Evolutionary conservation across 1,140 invertebrate species (phyloP).

Genomic region (Globodera rostochiensis): DNA sequence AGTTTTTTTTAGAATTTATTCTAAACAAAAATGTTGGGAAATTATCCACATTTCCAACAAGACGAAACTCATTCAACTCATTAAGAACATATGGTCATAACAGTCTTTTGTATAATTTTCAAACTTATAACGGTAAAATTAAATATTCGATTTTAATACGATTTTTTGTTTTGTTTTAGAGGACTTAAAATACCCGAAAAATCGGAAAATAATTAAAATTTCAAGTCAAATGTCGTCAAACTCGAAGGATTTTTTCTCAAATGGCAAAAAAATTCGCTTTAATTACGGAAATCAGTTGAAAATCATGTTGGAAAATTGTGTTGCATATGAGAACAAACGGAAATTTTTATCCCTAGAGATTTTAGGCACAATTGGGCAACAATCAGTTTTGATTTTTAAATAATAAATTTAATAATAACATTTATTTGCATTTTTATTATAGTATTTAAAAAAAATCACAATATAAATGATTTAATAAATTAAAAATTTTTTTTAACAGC

Average conservation of each 20-base stretch:
- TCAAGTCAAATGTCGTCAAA: not conserved
- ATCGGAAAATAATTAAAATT: not conserved
- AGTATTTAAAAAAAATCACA: too few species aligned
- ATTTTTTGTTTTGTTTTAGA: not conserved
- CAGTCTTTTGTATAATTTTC: constrained; percentile 1
- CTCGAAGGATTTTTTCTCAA: not conserved
- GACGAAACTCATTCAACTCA: not conserved
- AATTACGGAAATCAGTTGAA: not conserved
- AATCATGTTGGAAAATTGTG: not conserved
- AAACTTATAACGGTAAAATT: not conserved
- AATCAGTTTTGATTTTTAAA: not conserved
- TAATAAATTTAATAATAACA: too few species aligned
- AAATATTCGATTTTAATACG: too few species aligned
- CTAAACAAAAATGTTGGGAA: not conserved
- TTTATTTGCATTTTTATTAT: too few species aligned
- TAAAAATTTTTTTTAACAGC: not conserved
- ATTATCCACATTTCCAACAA: not conserved
- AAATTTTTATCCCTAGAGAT: not conserved
- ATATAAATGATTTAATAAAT: not conserved
- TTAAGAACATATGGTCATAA: not conserved
- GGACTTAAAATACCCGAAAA: not conserved
- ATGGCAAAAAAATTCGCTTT: not conserved
- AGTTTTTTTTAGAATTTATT: not conserved
- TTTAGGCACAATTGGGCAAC: not conserved
- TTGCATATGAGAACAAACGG: not conserved